A percentile compares a stretch with the other conserved stretches of the same genome.
Conservation (phyloP, 2,888 invertebrate genomes). For the Apeira syringaria region DNA sequence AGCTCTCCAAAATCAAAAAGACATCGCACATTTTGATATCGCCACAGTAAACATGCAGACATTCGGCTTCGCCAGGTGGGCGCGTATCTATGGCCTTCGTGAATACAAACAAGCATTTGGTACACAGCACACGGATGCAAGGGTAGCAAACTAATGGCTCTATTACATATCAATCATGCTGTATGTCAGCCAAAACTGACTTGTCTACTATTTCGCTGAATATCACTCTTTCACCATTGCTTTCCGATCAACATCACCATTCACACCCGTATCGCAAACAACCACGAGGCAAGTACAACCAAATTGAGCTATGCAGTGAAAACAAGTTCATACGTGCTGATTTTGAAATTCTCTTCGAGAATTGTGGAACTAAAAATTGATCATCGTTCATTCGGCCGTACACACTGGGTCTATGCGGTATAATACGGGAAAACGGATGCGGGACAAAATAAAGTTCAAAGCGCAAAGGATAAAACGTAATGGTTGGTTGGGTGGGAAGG, state of each 20-base stretch:
- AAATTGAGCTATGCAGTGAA: constrained; percentile 56
- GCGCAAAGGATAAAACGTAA: constrained; percentile 38
- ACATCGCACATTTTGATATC: constrained; percentile 74
- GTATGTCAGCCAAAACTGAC: constrained; percentile 47
- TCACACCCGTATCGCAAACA: constrained; percentile 68
- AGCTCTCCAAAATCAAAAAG: constrained; percentile 73
- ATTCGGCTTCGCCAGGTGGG: constrained; percentile 53
- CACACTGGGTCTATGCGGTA: constrained; percentile 47
- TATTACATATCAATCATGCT: constrained; percentile 63
- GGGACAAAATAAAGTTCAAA: constrained; percentile 53
- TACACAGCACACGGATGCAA: constrained; percentile 75
- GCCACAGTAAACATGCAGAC: constrained; percentile 74
- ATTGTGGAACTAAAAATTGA: constrained; percentile 11
- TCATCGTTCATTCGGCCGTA: constrained; percentile 44
- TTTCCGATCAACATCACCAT: constrained; percentile 42
- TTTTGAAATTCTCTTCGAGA: constrained; percentile 16
- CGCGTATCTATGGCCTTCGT: constrained; percentile 43
- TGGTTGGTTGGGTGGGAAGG: constrained; percentile 44
- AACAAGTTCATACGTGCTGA: constrained; percentile 32
- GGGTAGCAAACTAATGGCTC: constrained; percentile 68
- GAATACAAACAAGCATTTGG: constrained; percentile 60
- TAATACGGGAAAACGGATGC: constrained; percentile 52
- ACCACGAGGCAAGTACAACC: constrained; percentile 70
- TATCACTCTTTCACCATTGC: constrained; percentile 72
- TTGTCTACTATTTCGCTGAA: constrained; percentile 72